Percentiles rank a stretch among this genome's conserved stretches.
Conservation (phyloP, 2,797 vertebrate genomes). For the Pteropus rufus region DNA sequence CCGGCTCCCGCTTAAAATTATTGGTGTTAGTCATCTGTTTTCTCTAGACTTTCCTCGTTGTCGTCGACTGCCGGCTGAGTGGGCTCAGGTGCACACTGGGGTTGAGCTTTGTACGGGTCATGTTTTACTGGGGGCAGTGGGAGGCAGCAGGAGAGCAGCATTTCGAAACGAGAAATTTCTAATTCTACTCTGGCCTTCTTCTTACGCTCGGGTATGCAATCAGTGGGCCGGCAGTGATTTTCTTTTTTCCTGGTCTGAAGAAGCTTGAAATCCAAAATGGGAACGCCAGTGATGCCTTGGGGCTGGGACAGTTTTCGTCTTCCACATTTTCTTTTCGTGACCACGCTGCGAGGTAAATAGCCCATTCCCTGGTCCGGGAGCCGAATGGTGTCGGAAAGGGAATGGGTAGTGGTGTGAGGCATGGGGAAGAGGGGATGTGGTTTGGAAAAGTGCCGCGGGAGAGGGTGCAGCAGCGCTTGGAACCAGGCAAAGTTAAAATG, state of each 20-base stretch:
- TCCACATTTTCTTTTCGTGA: not conserved
- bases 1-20: not conserved
- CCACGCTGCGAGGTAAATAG: not conserved
- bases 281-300: not conserved
- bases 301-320: not conserved
- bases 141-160: not conserved
- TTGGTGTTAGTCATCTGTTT: not conserved
- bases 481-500: constrained; percentile 70
- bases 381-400: not conserved
- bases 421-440: not conserved
- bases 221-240: not conserved
- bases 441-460: not conserved
- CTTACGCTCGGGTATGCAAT: not conserved
- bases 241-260: not conserved
- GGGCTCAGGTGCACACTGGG: constrained; percentile 3
- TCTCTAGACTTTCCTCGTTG: not conserved
- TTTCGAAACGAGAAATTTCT: not conserved
- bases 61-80: not conserved
- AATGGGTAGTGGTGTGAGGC: not conserved
- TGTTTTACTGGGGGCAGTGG: not conserved
- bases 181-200: not conserved
- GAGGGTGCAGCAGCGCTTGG: not conserved
- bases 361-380: not conserved
- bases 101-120: not conserved
- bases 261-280: constrained; percentile 35